Percentiles rank a stretch among this genome's conserved stretches.
Evolutionary conservation across 2,113 vertebrate species (phyloP).

Genomic region (Phyllopteryx taeniolatus): DNA sequence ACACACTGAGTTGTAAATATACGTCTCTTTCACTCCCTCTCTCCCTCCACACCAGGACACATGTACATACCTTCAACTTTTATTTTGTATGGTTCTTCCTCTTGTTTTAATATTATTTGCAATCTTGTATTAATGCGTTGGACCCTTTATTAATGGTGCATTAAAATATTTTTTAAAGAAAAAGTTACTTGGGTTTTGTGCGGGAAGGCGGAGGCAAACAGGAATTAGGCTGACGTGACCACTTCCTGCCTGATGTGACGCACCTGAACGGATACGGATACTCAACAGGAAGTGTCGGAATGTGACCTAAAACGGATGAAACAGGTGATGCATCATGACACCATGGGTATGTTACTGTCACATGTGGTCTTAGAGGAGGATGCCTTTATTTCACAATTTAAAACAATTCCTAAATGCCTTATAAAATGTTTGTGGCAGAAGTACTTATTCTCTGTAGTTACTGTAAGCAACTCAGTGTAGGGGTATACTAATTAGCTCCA

Average conservation of each 20-base stretch:
- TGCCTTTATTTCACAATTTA: background rate
- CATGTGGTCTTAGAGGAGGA: background rate
- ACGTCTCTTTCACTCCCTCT: conserved; percentile 65
- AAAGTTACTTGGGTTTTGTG: conserved; percentile 7
- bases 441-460: background rate
- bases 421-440: background rate
- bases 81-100: conserved; percentile 72
- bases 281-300: background rate
- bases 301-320: background rate
- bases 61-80: conserved; percentile 79
- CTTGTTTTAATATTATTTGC: conserved; percentile 85
- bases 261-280: background rate
- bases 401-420: background rate
- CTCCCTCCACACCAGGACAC: conserved; percentile 66
- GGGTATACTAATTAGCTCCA: background rate
- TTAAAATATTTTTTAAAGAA: conserved; percentile 86
- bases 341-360: too few species aligned
- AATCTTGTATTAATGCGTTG: conserved; percentile 85
- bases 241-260: background rate
- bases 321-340: background rate
- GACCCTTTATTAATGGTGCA: conserved; percentile 84
- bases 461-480: background rate
- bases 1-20: conserved; percentile 80
- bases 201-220: too few species aligned
- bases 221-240: background rate